These are phyloP conservation scores for Rutilus rutilus DNA, from an alignment of 2,113 vertebrate genomes.

Conservation along the genomic window DNA sequence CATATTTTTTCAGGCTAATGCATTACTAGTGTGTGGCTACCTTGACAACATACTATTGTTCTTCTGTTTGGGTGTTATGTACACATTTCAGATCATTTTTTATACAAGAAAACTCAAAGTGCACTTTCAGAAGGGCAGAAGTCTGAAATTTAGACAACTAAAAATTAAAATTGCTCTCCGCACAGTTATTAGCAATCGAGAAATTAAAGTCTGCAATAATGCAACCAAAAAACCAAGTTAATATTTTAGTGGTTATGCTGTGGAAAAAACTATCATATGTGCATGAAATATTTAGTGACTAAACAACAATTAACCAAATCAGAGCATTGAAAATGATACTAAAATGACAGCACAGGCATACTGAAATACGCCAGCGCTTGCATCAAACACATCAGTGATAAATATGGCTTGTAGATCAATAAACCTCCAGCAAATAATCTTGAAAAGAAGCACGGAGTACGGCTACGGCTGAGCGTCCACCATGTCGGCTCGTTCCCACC, in stretches of 20 bases:
- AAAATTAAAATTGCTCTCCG: not conserved
- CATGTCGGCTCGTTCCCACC: not conserved
- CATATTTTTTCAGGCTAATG: not conserved
- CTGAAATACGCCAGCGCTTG: not conserved
- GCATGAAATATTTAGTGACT: not conserved
- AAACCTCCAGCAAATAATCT: not conserved
- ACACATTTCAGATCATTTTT: not conserved
- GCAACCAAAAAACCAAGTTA: not conserved
- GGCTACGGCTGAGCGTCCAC: not conserved
- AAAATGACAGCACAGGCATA: not conserved
- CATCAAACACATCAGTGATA: not conserved
- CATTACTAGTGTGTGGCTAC: not conserved
- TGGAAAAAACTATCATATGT: constrained; percentile 10
- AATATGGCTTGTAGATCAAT: constrained; percentile 38
- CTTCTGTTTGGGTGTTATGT: not conserved
- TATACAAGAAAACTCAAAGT: constrained; percentile 22
- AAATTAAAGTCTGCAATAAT: not conserved
- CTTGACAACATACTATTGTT: not conserved
- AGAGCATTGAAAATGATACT: constrained; percentile 5
- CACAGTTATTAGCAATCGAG: not conserved
- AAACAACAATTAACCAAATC: not conserved
- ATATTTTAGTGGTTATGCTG: constrained; percentile 23
- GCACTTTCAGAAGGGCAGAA: constrained; percentile 17
- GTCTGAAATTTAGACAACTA: not conserved
- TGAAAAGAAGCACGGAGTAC: not conserved